Percentiles rank a stretch among this genome's conserved stretches.
Conservation (phyloP, 2,888 invertebrate species). For the Xestoiulus laeticollis region DNA sequence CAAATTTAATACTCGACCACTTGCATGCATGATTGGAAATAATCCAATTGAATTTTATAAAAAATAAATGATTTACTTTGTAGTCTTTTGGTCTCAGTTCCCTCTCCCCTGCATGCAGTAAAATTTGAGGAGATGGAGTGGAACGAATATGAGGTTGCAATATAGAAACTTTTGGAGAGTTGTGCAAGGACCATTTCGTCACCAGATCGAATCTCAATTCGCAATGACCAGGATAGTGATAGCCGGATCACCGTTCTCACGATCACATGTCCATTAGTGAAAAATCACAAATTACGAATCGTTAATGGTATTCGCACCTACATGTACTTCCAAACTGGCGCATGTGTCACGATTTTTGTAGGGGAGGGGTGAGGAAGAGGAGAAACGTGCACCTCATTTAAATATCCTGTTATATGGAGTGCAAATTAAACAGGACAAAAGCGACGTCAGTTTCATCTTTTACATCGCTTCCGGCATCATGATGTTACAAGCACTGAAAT, state of each 20-base stretch:
- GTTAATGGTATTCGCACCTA: background rate
- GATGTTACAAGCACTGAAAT: too few species aligned
- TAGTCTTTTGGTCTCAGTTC: too few species aligned
- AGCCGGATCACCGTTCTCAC: background rate
- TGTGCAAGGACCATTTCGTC: background rate
- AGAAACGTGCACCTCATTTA: background rate
- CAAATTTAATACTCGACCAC: too few species aligned
- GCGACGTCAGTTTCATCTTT: background rate
- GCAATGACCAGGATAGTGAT: background rate
- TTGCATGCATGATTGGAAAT: too few species aligned
- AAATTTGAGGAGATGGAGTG: too few species aligned
- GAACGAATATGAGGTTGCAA: too few species aligned
- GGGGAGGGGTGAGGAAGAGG: background rate
- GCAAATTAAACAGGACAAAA: background rate
- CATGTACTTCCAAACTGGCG: background rate
- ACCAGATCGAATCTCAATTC: constrained; percentile 1
- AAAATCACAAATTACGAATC: background rate
- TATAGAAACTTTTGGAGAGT: background rate
- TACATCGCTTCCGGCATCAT: background rate
- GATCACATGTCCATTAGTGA: background rate
- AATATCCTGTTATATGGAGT: background rate
- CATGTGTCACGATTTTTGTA: background rate
- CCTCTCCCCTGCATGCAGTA: too few species aligned
- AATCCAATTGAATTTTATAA: too few species aligned
- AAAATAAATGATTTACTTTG: too few species aligned